Evolutionary conservation across 2,113 vertebrate genomes (phyloP), one percentile per base, ranked within the genome.

Genomic region (Solenodon paradoxus): DNA sequence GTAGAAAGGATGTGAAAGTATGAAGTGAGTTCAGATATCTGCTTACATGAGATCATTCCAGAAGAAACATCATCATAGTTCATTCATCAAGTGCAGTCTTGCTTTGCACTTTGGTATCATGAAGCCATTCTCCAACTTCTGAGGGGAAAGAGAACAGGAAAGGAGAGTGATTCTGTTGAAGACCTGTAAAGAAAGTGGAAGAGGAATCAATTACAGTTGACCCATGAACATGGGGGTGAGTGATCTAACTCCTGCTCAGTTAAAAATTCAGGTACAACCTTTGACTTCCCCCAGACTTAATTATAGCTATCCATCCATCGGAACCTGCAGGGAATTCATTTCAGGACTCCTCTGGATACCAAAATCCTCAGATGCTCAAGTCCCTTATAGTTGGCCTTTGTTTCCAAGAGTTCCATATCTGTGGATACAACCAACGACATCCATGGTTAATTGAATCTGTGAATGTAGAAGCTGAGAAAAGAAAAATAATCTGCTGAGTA

Each of bases 161-260:
- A 97, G 88, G 75, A 88, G 57, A 80, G 94, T 83, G 74, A 96
- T 94, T 91, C 86, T 86, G 75, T 90, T 94, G 74, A 88, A 82
- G 53, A 92, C 32, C 9, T 61, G 53, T 72, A 94, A 75, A 93
- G 71, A 87, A 96, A 90, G 74, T 28, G 68, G 57, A n/a, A 22
- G 69, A 95, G 78, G 82, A 84, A 68, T 40, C 57, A 74, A 91
- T 71, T 35, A 66, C n/a, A 72, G 69, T 28, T 72, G 69, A 72
- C 38, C 69, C 71, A 16, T 47, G 42, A 30, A 22, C 10, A 15
- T 40, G 30, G 71, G 71, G 42, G 1, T 28, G 9, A 11, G 16
- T 11, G 40, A 19, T 11, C 40, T 10, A 16, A 32, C 7, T 26
- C 3, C 12, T 28, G 20, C 30, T 5, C 42, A 74, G 7, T 47